Base-by-base conservation (phyloP, 2,113 vertebrate genomes). In the Triplophysa rosa region DNA sequence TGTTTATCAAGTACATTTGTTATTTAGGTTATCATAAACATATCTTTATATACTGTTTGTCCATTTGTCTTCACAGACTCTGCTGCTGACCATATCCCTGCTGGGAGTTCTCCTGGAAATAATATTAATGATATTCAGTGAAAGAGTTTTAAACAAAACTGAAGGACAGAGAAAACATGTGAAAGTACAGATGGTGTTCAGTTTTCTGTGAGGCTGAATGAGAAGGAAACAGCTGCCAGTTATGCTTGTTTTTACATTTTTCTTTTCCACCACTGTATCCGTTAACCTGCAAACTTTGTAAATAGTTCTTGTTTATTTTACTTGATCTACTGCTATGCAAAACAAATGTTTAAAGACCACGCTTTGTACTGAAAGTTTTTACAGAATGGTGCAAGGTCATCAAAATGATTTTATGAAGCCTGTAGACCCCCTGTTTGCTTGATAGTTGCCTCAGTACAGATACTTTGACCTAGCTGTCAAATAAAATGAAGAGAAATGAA, bases 121-220 rank as follows among this genome's bases (percentile, higher is more conserved):
- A 64, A 49, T 49, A 21, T n/a, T 21, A 65, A 54, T 77, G 62
- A 66, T 14, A 65, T 77, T 33, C 62, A 54, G 26, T 62, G 37
- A 42, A 63, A 47, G 58, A 8, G 2, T 61, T 61, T 72, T 73
- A 37, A 74, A 61, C 56, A 45, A 47, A 49, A 49, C 17, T n/a
- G 40, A 61, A 11, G 19, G 19, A 56, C 52, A 59, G 19, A 64
- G 62, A 29, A 33, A 52, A 5, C 62, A 29, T 65, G 11, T 62
- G 33, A 42, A n/a, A 9, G 9, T 56, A 54, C 26, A 40, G 19
- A 13, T 12, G 29, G 29, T 23, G 13, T 11, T 14, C 56, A 61
- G 56, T 6, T 54, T 8, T 73, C 70, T 14, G 7, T 21, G 54
- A 56, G 54, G 19, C 14, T 54, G 52, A 16, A 17, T 7, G 5